Evolutionary conservation across 2,888 invertebrate species (phyloP).

Genomic region (Caenorhabditis parvicauda): DNA sequence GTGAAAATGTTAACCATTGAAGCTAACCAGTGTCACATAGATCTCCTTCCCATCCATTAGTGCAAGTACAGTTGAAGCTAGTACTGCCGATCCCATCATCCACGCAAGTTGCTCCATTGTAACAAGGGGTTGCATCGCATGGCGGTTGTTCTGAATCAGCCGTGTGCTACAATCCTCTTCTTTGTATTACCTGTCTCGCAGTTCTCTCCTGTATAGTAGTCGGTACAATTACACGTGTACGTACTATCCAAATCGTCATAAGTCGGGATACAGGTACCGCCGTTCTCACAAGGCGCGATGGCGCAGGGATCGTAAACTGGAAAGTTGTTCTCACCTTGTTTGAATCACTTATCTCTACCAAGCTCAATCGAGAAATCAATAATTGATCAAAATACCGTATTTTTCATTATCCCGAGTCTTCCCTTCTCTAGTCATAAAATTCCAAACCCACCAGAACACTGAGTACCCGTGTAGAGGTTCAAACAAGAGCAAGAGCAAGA

Average conservation of each 20-base stretch:
- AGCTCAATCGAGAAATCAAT: no score
- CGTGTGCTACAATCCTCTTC: no score
- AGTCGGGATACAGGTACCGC: slow-evolving; percentile 18
- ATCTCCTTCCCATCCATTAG: slow-evolving; percentile 14
- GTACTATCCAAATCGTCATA: slow-evolving; percentile 19
- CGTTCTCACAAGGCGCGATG: slow-evolving; percentile 16
- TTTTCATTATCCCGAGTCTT: no score
- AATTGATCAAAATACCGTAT: no score
- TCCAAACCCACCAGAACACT: no score
- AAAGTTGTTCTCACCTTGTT: no score
- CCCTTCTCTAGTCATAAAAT: no score
- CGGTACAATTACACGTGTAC: slow-evolving; percentile 15
- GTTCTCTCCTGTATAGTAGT: slow-evolving; percentile 9
- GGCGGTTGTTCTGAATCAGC: slow-evolving; percentile 9
- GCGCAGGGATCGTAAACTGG: slow-evolving; percentile 23
- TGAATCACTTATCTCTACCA: no score
- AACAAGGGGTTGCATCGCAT: slow-evolving; percentile 18
- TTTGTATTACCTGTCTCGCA: slow-evolving; percentile 13
- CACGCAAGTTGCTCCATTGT: slow-evolving; percentile 23
- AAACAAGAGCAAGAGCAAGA: no score
- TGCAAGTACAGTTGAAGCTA: slow-evolving; percentile 23
- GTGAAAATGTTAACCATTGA: neutral
- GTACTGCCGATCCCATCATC: no score
- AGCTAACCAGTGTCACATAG: slow-evolving; percentile 13
- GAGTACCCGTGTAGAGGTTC: no score